phyloP scores from a whole-genome alignment of 2,797 vertebrate species.

The Cryptoprocta ferox region DNA sequence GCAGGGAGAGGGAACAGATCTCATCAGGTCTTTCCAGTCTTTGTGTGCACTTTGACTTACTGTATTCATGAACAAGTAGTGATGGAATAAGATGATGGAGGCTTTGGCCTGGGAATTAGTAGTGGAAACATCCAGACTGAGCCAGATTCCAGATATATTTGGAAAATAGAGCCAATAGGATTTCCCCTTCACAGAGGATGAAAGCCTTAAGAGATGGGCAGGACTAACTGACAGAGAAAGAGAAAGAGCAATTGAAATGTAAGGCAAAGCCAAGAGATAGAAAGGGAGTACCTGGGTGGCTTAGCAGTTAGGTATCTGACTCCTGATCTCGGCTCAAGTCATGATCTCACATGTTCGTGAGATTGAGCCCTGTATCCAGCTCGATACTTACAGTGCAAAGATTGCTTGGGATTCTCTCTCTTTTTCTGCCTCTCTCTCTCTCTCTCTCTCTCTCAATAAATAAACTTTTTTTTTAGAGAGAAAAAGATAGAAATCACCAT shows the following conservation, averaged over 20 bases:
- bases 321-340: too few species aligned
- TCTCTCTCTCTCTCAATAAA: too few species aligned
- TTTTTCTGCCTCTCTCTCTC: too few species aligned
- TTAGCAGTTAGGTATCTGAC: too few species aligned
- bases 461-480: neutral
- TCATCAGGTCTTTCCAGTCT: accelerated
- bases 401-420: too few species aligned
- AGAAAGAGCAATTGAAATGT: neutral
- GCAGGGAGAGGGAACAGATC: neutral
- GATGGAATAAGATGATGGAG: too few species aligned
- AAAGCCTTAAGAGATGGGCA: neutral
- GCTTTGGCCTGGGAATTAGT: neutral
- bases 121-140: neutral
- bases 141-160: neutral
- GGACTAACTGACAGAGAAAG: neutral
- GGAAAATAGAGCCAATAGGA: neutral
- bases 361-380: too few species aligned
- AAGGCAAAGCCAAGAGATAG: neutral
- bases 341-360: too few species aligned
- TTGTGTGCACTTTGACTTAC: neutral
- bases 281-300: neutral
- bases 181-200: neutral
- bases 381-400: too few species aligned
- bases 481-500: neutral
- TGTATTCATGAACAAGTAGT: neutral